These are phyloP conservation scores for Platalea minor DNA, from an alignment of 2,797 vertebrate genomes.

Conservation along the genomic window DNA sequence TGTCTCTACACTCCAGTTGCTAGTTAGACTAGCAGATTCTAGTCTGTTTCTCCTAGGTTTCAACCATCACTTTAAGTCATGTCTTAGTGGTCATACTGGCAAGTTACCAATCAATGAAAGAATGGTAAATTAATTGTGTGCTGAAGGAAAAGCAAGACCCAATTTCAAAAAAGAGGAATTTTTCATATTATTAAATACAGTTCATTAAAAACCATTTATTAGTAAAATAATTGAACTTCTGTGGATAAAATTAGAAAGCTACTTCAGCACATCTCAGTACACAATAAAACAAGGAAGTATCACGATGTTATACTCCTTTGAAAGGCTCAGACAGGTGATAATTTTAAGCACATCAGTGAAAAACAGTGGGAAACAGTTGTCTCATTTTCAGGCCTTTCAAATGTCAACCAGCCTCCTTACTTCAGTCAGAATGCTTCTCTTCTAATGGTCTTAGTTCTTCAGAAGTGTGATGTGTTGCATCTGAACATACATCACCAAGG, in stretches of 20 bases:
- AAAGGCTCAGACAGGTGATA: not conserved
- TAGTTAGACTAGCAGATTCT: not conserved
- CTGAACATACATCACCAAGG: not conserved
- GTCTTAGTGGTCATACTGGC: not conserved
- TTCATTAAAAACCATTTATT: not conserved
- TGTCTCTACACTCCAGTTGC: not conserved
- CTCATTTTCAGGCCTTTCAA: not conserved
- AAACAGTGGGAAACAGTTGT: not conserved
- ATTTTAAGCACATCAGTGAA: not conserved
- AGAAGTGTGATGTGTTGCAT: not conserved
- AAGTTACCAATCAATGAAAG: not conserved
- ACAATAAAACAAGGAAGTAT: not conserved
- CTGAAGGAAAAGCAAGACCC: not conserved
- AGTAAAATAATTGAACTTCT: not conserved
- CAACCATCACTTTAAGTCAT: not conserved
- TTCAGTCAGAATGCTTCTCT: not conserved
- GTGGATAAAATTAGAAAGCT: not conserved
- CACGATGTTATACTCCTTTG: not conserved
- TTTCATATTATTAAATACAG: not conserved
- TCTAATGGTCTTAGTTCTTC: not conserved
- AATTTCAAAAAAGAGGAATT: not conserved
- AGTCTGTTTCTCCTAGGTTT: not conserved
- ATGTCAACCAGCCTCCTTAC: not conserved
- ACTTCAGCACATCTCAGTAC: not conserved
- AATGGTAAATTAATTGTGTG: fast-evolving